Evolutionary conservation across 2,113 vertebrate species (phyloP).

Genomic region (Eretmochelys imbricata): DNA sequence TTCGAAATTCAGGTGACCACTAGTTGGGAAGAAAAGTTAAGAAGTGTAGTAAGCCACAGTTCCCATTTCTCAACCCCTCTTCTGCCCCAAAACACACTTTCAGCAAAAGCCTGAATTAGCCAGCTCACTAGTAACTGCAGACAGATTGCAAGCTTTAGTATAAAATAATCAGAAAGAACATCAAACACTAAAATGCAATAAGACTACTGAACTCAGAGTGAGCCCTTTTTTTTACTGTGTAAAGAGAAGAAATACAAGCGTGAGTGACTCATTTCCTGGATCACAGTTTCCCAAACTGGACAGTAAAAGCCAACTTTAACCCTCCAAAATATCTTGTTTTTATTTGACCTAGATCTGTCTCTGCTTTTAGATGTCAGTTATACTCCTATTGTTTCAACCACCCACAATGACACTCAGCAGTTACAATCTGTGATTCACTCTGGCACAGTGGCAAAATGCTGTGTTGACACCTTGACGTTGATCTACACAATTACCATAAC

Average conservation of each 20-base stretch:
- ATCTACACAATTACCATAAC: fast-evolving
- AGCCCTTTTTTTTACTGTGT: neutral
- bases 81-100: neutral
- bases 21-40: neutral
- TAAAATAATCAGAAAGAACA: neutral
- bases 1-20: neutral
- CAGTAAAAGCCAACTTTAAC: neutral
- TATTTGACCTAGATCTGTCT: neutral
- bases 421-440: neutral
- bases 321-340: neutral
- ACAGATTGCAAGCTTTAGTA: neutral
- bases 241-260: neutral
- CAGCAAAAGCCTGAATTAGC: neutral
- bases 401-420: neutral
- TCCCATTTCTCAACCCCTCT: neutral
- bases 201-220: neutral
- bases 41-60: neutral
- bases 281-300: neutral
- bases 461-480: neutral
- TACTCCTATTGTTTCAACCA: neutral
- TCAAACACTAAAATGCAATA: neutral
- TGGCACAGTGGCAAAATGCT: fast-evolving
- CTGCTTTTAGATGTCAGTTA: neutral
- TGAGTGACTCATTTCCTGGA: neutral
- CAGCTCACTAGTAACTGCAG: neutral